phyloP scores from a whole-genome alignment of 1,140 invertebrate species.

The Palaemon carinicauda region DNA sequence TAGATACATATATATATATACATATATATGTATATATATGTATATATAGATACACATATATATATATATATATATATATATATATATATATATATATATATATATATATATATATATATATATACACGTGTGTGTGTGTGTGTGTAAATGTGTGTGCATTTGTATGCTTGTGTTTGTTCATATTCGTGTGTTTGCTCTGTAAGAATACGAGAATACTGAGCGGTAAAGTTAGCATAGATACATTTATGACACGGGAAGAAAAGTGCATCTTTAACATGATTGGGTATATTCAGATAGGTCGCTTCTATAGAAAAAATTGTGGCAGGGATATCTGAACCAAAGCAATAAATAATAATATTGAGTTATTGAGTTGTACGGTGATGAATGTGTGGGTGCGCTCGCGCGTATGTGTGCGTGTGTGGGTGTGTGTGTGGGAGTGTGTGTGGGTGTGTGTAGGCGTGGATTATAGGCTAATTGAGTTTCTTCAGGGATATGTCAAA shows the following conservation, averaged over 20 bases:
- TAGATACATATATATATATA: neutral
- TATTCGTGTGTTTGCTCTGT: neutral
- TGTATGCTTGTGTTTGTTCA: neutral
- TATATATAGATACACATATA: neutral
- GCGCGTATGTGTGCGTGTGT: no score
- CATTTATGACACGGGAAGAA: neutral
- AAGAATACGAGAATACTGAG: neutral
- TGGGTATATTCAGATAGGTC: neutral
- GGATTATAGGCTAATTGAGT: no score
- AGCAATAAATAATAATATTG: no score
- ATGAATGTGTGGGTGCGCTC: no score
- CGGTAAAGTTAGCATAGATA: no score
- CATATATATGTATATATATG: neutral
- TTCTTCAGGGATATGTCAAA: no score
- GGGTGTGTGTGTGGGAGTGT: no score
- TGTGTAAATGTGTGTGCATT: neutral
- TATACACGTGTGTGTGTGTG: neutral
- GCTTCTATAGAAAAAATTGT: neutral
- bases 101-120: conserved; percentile 17
- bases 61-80: neutral
- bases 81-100: conserved; percentile 17
- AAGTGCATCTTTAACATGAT: neutral
- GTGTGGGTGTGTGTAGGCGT: no score
- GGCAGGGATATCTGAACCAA: no score
- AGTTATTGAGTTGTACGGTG: no score